Evolutionary conservation across 92 coral and sea anemone genomes (phyloP), one percentile per base, ranked within the genome.

Genomic region (Siderastrea siderea): DNA sequence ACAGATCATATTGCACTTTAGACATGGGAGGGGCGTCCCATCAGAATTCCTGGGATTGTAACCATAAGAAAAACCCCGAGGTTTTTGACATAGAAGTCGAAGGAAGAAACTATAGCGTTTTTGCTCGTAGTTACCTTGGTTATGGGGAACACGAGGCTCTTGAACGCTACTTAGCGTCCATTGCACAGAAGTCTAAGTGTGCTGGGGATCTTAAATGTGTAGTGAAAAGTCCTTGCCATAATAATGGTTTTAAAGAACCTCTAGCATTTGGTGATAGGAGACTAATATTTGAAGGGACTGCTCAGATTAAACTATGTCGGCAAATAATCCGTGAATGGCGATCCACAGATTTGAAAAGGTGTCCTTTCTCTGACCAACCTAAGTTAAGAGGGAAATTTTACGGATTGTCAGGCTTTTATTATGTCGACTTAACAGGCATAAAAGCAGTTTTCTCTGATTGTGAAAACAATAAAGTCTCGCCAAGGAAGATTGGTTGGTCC

Each of bases 81-180:
- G 64, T 65, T 19, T 44, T 83, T 1, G 57, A 10, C 11, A 52
- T 88, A 9, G 38, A 57, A 11, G 48, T 92, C 3, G 89, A 78
- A 2, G 92, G 90, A 16, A 75, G 68, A 71, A 61, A 0, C 12
- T 83, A 70, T 68, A 38, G 44, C 26, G 48, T 92, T 74, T 88
- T 71, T 69, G 84, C 92, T 15, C 92, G 83, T 66, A 88, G 89
- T 75, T 92, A 92, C 75, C 89, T 88, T 4, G 92, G 92, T n/a
- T 84, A 55, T 5, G 94, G 94, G 4, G 82, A 72, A 16, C 77
- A 70, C 12, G 81, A 92, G 48, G 94, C 92, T 12, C 55, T 72
- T 19, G 80, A 83, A 19, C 63, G 70, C 9, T 88, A 76, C 61
- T 72, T 83, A 7, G 26, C 17, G 48, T 62, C 26, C 38, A 49